Evolutionary conservation across 2,113 vertebrate species (phyloP).

Genomic region (Orthochromis malagaraziensis): DNA sequence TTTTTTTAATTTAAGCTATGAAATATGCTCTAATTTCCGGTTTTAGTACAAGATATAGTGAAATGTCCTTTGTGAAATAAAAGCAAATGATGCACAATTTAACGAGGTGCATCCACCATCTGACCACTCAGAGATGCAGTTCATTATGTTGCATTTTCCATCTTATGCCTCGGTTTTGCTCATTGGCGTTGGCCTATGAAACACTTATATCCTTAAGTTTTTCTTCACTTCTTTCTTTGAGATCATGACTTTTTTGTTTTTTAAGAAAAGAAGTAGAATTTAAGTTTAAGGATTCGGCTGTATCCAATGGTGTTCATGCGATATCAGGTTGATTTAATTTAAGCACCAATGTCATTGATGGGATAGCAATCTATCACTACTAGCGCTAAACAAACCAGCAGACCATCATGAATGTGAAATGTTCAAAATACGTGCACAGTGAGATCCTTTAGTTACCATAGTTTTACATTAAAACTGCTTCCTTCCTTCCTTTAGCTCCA

Average conservation of each 20-base stretch:
- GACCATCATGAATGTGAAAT: background rate
- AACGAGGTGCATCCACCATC: background rate
- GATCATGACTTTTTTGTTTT: background rate
- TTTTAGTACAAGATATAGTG: rapidly evolving
- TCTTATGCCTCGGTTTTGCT: background rate
- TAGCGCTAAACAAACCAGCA: background rate
- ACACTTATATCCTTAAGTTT: background rate
- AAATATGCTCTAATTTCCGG: rapidly evolving
- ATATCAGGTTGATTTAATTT: background rate
- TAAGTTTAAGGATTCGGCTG: rapidly evolving
- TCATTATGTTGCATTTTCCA: background rate
- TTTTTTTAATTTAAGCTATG: background rate
- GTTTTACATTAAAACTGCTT: background rate
- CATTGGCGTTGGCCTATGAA: background rate
- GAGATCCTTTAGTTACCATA: background rate
- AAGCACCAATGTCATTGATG: background rate
- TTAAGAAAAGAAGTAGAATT: background rate
- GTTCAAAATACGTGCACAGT: rapidly evolving
- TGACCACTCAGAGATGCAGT: background rate
- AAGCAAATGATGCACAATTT: background rate
- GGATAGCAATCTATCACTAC: background rate
- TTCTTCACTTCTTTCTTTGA: background rate
- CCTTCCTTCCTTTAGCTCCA: constrained; percentile 23
- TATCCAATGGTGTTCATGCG: background rate
- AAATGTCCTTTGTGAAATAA: background rate